phyloP scores from a whole-genome alignment of 2,888 invertebrate species.

The Mesorhabditis belari region DNA sequence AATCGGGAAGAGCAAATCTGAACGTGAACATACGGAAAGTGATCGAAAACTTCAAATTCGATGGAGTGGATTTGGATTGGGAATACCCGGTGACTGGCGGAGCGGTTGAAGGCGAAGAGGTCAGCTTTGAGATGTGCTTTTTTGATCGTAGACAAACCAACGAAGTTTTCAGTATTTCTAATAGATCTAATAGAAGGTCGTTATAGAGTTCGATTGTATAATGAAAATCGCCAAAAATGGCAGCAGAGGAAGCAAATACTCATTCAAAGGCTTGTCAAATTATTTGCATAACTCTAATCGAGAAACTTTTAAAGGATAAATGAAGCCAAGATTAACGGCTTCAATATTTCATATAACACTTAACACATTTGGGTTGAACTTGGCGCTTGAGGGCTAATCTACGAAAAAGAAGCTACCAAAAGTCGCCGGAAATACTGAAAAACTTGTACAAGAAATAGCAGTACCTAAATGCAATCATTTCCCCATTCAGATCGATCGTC shows the following conservation, averaged over 20 bases:
- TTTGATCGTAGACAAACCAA: not conserved
- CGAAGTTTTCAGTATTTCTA: not conserved
- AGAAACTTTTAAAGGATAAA: not conserved
- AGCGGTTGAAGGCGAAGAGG: conserved; percentile 36
- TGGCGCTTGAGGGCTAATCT: too few species aligned
- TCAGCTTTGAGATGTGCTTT: not conserved
- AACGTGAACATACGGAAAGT: conserved; percentile 23
- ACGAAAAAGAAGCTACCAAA: too few species aligned
- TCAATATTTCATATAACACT: too few species aligned
- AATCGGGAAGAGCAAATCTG: conserved; percentile 16
- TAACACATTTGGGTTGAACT: too few species aligned
- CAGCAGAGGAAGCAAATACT: too few species aligned
- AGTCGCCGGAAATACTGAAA: not conserved
- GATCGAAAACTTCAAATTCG: conserved; percentile 40
- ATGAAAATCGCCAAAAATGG: too few species aligned
- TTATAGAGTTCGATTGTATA: not conserved
- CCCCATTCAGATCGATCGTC: conserved; percentile 26
- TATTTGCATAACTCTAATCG: not conserved
- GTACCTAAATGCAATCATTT: not conserved
- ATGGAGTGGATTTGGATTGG: conserved; percentile 52
- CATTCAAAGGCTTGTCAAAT: not conserved
- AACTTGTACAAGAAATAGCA: not conserved
- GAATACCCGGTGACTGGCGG: conserved; percentile 52
- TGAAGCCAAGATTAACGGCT: too few species aligned
- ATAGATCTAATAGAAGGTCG: too few species aligned